A percentile compares a stretch with the other conserved stretches of the same genome.
Evolutionary conservation across 2,888 invertebrate genomes (phyloP).

Genomic region (Notocelia uddmanniana): DNA sequence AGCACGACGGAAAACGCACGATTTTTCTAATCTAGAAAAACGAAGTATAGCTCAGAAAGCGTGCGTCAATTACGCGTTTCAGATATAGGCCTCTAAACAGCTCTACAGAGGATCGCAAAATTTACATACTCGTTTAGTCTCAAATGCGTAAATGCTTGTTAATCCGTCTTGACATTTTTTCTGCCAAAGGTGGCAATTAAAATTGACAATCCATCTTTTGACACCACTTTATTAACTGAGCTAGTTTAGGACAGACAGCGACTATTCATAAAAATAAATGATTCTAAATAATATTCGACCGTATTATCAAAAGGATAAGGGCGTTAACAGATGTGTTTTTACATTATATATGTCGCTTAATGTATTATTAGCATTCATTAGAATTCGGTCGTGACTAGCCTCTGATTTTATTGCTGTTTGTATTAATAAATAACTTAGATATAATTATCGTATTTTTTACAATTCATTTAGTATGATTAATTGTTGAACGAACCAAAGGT

Average conservation of each 20-base stretch:
- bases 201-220: conserved; percentile 36
- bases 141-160: conserved; percentile 24
- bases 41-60: too few relatives aligned
- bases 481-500: conserved; percentile 13
- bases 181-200: conserved; percentile 24
- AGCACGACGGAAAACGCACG: too few relatives aligned
- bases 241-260: conserved; percentile 1
- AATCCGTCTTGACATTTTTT: conserved; percentile 31
- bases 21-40: too few relatives aligned
- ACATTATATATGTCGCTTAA: background rate
- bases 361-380: conserved; percentile 40
- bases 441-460: conserved; percentile 35
- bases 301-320: background rate
- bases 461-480: conserved; percentile 29
- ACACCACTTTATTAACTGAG: conserved; percentile 28
- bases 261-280: background rate
- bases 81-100: too few relatives aligned
- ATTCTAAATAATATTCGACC: background rate
- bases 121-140: conserved; percentile 17
- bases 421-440: conserved; percentile 30
- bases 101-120: too few relatives aligned
- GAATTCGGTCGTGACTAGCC: conserved; percentile 37
- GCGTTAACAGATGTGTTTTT: background rate
- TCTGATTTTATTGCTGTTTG: conserved; percentile 21
- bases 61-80: too few relatives aligned